A percentile compares a stretch with the other conserved stretches of the same genome.
phyloP scores from a whole-genome alignment of 2,797 vertebrate species.

The Liparis tanakae region DNA sequence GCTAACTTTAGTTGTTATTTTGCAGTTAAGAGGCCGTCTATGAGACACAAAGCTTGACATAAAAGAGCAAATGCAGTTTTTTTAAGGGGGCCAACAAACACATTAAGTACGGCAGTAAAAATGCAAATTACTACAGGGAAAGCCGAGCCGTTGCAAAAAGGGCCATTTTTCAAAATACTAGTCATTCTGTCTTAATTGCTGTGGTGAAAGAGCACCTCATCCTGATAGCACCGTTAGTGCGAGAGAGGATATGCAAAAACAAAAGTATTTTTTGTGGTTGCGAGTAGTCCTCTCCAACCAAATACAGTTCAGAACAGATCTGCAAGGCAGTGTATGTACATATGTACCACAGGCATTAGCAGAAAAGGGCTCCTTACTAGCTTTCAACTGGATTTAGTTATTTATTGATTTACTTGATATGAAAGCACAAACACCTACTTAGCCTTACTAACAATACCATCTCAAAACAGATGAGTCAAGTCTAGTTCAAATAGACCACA shows the following conservation, averaged over 20 bases:
- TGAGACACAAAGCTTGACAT: not conserved
- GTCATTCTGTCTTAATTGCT: slow-evolving; percentile 24
- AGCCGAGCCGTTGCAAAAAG: slow-evolving; percentile 12
- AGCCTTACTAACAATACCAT: not conserved
- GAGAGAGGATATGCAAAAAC: slow-evolving; percentile 26
- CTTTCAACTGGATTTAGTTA: not conserved
- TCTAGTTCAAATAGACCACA: slow-evolving; percentile 5
- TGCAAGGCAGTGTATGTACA: not conserved
- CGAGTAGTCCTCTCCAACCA: not conserved
- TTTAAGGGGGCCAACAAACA: not conserved
- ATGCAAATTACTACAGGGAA: not conserved
- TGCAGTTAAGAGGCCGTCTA: not conserved
- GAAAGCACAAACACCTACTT: slow-evolving; percentile 18
- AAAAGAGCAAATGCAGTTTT: not conserved
- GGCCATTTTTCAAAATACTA: slow-evolving; percentile 37
- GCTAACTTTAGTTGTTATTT: not conserved
- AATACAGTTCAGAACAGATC: slow-evolving; percentile 6
- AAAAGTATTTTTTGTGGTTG: slow-evolving; percentile 8
- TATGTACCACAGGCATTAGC: not conserved
- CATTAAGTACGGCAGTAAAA: slow-evolving; percentile 22
- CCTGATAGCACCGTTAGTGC: slow-evolving; percentile 22
- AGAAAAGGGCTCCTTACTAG: slow-evolving; percentile 1
- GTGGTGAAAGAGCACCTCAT: slow-evolving; percentile 32
- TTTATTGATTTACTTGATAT: not conserved
- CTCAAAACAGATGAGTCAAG: slow-evolving; percentile 5